Base-by-base conservation (phyloP, 2,888 invertebrate genomes). In the Loripinus fragilis region DNA sequence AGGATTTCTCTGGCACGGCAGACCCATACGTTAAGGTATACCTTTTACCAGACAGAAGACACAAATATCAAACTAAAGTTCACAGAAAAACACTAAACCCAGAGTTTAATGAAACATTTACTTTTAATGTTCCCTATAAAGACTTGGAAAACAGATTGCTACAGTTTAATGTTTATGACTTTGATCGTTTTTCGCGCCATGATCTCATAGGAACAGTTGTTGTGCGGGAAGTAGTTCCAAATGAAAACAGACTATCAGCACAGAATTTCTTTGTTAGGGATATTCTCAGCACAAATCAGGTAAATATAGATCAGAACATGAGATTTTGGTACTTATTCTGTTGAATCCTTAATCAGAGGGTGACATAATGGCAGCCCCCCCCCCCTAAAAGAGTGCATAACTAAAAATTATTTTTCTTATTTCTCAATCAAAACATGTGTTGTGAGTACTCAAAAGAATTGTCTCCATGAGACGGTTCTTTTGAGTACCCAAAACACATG, bases 11-110 rank as follows among this genome's bases (percentile, higher is more conserved):
- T 0, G 97, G 97, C 12, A 97, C 97, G 91, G 97, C 97, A 80
- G 97, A 97, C 93, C 97, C 97, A 0, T 97, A 97, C 94, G 96
- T 97, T 85, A 97, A 97, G 94, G 95, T 97, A 71, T 96, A 97
- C 92, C 95, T 97, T 0, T 94, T 97, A 20, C 97, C 97, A 0
- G 97, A 97, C 90, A 95, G 97, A 85, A 96, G 97, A 94, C 96
- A 97, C 94, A 97, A 97, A 93, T 97, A 96, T 92, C 97, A 97
- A 92, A 97, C 97, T 2, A 96, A 97, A 93, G 94, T 95, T 45
- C 97, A 97, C 88, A 78, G 97, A 83, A 96, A 96, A 93, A 97
- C 96, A 91, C 94, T 96, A 78, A 96, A 97, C 90, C 97, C 97
- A 0, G 96, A 96, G 23, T 97, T 97, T 94, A 96, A 97, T 91